Base-by-base conservation (phyloP, 2,797 vertebrate species). In the Microcaecilia unicolor region DNA sequence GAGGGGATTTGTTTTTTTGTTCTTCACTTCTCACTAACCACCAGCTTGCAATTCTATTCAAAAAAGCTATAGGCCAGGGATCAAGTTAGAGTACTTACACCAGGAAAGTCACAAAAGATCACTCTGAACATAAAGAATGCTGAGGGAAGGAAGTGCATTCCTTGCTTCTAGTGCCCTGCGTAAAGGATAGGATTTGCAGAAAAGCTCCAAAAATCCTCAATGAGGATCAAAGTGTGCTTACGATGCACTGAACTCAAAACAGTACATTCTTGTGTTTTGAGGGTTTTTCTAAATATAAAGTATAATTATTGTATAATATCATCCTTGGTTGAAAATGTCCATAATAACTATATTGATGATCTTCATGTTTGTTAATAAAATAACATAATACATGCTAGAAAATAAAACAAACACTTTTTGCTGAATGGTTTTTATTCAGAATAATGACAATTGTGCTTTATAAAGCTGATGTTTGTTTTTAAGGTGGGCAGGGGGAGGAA, bases 21-120 rank as follows among this genome's bases (percentile, higher is more conserved):
- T 42, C 10, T 32, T 25, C 7, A n/a, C 5, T 48, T 44, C 31
- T 37, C 26, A 4, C 17, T 12, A 9, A 6, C 3, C 10, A 51
- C 0, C 7, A 41, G 9, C 3, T 40, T 49, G 16, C 9, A 6
- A 32, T 47, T 56, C n/a, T 19, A 9, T 24, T 27, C 44, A 17
- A 44, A n/a, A 22, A 46, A 29, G 10, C 8, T 27, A 18, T 21
- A 21, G 23, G 14, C 7, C 35, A 35, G 42, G 6, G 22, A 46
- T 44, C n/a, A 44, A 48, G 38, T 34, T 26, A 45, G 33, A 25
- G 38, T 45, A 54, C 29, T 35, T 47, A 41, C 32, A 14, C 6
- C 30, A 1, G 16, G 37, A 9, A 37, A 18, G 23, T 53, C 28
- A 61, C 47, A 55, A 17, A 15, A 13, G 7, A 33, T 31, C 21